Percentiles rank a stretch among this genome's conserved stretches.
Evolutionary conservation across 2,888 invertebrate species (phyloP).

Genomic region (Drosophila prostipennis): DNA sequence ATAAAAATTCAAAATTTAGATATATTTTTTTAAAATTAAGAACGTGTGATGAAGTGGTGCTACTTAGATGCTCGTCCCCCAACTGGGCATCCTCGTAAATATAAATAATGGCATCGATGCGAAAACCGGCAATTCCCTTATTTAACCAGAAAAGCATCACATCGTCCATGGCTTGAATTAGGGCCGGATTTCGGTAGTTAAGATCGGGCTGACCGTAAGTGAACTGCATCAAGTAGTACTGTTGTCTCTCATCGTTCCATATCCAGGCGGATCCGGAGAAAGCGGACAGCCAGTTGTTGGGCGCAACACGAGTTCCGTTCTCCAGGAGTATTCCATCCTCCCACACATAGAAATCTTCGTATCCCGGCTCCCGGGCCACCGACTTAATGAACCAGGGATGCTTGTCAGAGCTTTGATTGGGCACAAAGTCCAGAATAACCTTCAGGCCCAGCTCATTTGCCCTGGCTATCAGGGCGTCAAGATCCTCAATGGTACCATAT

Average conservation of each 20-base stretch:
- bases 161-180: constrained; percentile 88
- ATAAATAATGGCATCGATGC: constrained; percentile 90
- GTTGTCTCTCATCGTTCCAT: constrained; percentile 87
- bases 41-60: too few species aligned
- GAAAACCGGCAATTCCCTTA: constrained; percentile 93
- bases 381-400: constrained; percentile 92
- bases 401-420: constrained; percentile 90
- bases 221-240: constrained; percentile 93
- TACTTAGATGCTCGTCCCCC: constrained; percentile 86
- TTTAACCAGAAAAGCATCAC: constrained; percentile 91
- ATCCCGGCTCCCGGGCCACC: constrained; percentile 86
- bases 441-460: constrained; percentile 86
- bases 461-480: constrained; percentile 86
- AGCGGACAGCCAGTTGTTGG: constrained; percentile 88
- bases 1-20: too few species aligned
- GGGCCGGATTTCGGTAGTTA: constrained; percentile 89
- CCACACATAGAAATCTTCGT: constrained; percentile 90
- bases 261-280: constrained; percentile 91
- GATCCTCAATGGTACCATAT: constrained; percentile 90
- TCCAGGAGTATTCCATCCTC: constrained; percentile 83
- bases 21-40: too few species aligned
- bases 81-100: constrained; percentile 86
- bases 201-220: constrained; percentile 91
- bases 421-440: constrained; percentile 88
- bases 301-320: constrained; percentile 85